Conservation (phyloP, 2,797 vertebrate genomes). For the Danio kyathit region DNA sequence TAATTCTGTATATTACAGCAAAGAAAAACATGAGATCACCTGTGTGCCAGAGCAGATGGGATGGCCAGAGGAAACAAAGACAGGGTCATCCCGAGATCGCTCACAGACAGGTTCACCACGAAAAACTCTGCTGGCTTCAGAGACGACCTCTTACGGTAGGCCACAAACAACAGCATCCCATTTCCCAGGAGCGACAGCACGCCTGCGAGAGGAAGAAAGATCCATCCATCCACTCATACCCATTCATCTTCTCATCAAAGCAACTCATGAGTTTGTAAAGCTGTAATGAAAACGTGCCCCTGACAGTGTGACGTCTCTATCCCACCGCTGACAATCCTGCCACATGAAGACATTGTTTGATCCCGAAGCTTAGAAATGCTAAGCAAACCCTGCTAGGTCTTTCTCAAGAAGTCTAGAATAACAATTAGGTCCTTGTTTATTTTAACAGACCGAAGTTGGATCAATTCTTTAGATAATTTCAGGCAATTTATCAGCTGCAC, state of each 20-base stretch:
- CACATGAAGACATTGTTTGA: conserved; percentile 9
- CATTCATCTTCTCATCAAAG: conserved; percentile 23
- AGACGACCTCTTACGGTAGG: conserved; percentile 81
- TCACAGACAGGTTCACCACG: conserved; percentile 83
- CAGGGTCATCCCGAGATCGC: conserved; percentile 84
- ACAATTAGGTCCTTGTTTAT: not conserved
- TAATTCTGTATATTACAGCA: not conserved
- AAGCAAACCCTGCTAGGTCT: not conserved
- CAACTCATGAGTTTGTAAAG: not conserved
- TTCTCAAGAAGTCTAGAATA: conserved; percentile 1
- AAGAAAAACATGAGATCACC: conserved; percentile 66
- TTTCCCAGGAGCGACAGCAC: conserved; percentile 81
- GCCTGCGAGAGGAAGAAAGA: conserved; percentile 60
- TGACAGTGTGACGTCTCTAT: conserved; percentile 3
- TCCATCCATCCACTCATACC: not conserved
- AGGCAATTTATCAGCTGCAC: not conserved
- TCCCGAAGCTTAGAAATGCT: not conserved
- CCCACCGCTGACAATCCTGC: not conserved
- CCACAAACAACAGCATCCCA: conserved; percentile 77
- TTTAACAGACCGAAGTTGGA: not conserved
- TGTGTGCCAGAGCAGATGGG: conserved; percentile 83
- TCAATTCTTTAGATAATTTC: not conserved
- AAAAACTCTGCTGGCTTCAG: conserved; percentile 85
- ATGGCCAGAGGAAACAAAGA: conserved; percentile 84
- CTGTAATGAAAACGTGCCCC: conserved; percentile 13